Conservation (phyloP, 2,888 invertebrate species). For the Eristalinus sepulchralis region DNA sequence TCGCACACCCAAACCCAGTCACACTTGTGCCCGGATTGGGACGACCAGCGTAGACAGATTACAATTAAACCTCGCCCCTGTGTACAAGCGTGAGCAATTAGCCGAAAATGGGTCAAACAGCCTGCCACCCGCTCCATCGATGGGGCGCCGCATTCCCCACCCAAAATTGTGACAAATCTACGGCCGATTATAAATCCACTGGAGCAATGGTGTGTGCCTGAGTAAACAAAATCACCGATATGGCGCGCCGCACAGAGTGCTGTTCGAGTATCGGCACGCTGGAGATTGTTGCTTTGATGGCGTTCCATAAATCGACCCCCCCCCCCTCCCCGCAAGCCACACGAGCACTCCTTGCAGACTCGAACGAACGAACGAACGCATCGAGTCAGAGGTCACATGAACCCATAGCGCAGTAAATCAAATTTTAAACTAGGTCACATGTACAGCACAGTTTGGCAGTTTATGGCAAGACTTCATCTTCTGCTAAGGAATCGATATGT, state of each 20-base stretch:
- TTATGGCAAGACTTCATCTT: background rate
- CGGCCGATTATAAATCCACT: background rate
- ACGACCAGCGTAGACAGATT: background rate
- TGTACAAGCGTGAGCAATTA: background rate
- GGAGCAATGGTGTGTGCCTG: background rate
- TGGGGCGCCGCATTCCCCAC: background rate
- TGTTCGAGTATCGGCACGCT: background rate
- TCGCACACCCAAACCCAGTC: background rate
- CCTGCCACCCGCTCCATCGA: background rate
- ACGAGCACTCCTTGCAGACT: background rate
- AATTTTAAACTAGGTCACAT: conserved; percentile 24
- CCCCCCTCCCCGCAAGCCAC: background rate
- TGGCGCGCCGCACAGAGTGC: background rate
- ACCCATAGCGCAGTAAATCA: conserved; percentile 17
- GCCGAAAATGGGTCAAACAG: background rate
- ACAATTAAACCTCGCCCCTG: background rate
- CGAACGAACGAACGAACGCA: background rate
- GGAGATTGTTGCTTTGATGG: background rate
- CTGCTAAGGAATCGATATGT: conserved; percentile 5
- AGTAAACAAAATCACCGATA: background rate
- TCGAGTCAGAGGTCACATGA: conserved; percentile 1
- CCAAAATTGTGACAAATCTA: background rate
- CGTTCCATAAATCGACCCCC: too few relatives aligned
- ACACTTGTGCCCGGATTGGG: background rate
- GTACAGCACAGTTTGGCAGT: background rate